Conservation (phyloP, 2,888 invertebrate genomes). For the Tetheella fluctuosa region DNA sequence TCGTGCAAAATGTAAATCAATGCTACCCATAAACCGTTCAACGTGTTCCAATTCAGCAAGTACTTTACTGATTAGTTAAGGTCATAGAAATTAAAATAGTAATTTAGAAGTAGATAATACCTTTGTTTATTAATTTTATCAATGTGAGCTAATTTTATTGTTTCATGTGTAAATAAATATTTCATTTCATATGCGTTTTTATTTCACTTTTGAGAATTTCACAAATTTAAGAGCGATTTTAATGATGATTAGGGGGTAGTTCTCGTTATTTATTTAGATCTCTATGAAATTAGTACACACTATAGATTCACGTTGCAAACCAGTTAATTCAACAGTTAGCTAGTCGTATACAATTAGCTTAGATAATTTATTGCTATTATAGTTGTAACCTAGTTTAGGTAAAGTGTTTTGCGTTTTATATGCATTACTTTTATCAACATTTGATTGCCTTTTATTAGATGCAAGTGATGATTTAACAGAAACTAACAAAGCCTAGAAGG, state of each 20-base stretch:
- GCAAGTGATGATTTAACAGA: too few species aligned
- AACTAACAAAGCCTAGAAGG: too few species aligned
- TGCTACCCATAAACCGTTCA: slow-evolving; percentile 1
- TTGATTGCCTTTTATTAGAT: too few species aligned
- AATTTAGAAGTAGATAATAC: background rate
- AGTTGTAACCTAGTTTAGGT: background rate
- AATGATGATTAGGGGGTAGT: background rate
- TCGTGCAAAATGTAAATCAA: slow-evolving; percentile 1
- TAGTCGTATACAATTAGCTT: background rate
- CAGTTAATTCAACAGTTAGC: background rate
- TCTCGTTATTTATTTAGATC: background rate
- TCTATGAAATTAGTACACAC: background rate
- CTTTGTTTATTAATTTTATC: background rate
- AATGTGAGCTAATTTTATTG: too few species aligned
- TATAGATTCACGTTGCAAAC: background rate
- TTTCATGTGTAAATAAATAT: too few species aligned
- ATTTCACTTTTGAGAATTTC: too few species aligned
- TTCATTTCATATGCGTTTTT: too few species aligned
- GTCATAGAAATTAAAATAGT: background rate
- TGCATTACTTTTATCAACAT: too few species aligned
- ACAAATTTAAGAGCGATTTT: background rate
- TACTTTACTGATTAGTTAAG: slow-evolving; percentile 3
- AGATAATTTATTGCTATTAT: background rate
- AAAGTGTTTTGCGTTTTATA: background rate
- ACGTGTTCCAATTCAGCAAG: background rate